Evolutionary conservation across 2,888 invertebrate species (phyloP), one percentile per base, ranked within the genome.

Genomic region (Nomada fucata): DNA sequence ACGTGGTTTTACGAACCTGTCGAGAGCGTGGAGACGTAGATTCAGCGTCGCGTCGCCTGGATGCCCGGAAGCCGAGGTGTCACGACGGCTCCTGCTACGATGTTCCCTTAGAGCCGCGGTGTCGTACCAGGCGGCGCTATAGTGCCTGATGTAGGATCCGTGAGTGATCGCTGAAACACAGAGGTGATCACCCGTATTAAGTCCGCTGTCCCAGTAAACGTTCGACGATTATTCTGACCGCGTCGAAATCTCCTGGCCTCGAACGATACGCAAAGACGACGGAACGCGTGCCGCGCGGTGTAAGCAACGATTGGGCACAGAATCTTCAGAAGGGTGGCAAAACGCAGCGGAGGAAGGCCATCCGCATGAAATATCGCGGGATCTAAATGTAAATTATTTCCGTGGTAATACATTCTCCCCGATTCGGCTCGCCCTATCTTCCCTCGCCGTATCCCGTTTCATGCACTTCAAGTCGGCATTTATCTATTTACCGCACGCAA

Each of bases 21-120:
- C 91, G 75, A 90, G 88, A 75, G 90, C 89, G 67, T 86, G 88
- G 81, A 91, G 82, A 83, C 89, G 87, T 75, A 91, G 87, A 85
- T 89, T 88, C 79, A 91, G 80, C 72, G 89, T 85, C 72, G 89
- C 78, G 73, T 81, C 81, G 18, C 73, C 76, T 18, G 86, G 80
- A 78, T 86, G 86, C 52, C 83, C 83, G 71, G 83, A 86, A 83
- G 83, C 57, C 76, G 84, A 83, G 72, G 84, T 82, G 81, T 90
- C 90, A 71, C 89, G 90, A 76, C 90, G 87, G 47, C 79, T 89
- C 82, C 91, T 87, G 36, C 65, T 82, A 3, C 90, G 88, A 84
- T 91, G 91, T 52, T 90, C 89, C 68, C 84, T 87, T 52, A 91
- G 83, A 29, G 86, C 79, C 18, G 82, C 87, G 11, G 88, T 91